Evolutionary conservation across 2,888 invertebrate species (phyloP).

Genomic region (Erannis defoliaria): DNA sequence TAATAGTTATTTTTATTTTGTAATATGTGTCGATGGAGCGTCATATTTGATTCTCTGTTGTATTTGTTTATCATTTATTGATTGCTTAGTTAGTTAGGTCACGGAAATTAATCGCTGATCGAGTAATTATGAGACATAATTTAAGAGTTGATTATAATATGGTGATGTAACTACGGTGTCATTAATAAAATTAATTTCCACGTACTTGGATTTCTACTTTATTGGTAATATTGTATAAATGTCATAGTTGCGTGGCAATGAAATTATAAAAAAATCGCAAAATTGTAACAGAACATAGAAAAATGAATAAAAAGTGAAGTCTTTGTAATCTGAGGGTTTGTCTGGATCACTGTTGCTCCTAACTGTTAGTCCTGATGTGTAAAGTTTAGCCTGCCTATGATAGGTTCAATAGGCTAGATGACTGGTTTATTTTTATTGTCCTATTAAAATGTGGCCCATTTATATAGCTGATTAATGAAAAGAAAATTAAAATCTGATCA

Average conservation of each 20-base stretch:
- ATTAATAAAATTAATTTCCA: constrained; percentile 84
- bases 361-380: not conserved
- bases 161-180: constrained; percentile 80
- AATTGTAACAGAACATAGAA: constrained; percentile 84
- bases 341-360: constrained; percentile 47
- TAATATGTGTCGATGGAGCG: constrained; percentile 64
- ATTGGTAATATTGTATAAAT: constrained; percentile 80
- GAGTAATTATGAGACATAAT: constrained; percentile 78
- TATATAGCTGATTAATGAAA: too few relatives aligned
- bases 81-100: constrained; percentile 77
- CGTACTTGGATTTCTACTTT: constrained; percentile 83
- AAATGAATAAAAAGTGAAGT: constrained; percentile 83
- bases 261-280: constrained; percentile 82
- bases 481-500: too few relatives aligned
- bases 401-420: not conserved
- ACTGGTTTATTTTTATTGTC: too few relatives aligned
- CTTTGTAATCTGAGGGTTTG: constrained; percentile 80
- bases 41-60: constrained; percentile 69
- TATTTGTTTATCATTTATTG: constrained; percentile 69
- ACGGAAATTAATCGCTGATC: constrained; percentile 77
- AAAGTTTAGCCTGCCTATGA: not conserved
- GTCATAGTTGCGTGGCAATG: constrained; percentile 78
- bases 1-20: constrained; percentile 65
- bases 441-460: too few relatives aligned
- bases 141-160: constrained; percentile 79